These are phyloP conservation scores for Carassius carassius DNA, from an alignment of 2,113 vertebrate species.

Conservation along the genomic window DNA sequence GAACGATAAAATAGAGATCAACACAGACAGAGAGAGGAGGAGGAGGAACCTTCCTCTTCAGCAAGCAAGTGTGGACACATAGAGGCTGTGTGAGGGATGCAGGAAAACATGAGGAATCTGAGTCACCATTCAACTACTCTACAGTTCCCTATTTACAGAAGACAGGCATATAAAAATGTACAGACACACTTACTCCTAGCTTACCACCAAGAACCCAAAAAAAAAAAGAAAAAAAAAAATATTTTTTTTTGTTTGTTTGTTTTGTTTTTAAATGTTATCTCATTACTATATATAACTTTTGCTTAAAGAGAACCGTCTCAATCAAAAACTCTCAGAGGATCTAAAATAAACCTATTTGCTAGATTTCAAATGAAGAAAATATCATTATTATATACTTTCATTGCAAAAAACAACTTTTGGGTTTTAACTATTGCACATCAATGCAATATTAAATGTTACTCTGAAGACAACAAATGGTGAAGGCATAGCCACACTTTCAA, in stretches of 20 bases:
- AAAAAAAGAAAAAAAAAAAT: slow-evolving; percentile 6
- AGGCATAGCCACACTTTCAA: slow-evolving; percentile 23
- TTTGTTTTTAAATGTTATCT: slow-evolving; percentile 1
- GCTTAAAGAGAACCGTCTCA: slow-evolving; percentile 42
- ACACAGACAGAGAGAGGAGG: slow-evolving; percentile 18
- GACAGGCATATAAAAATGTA: slow-evolving; percentile 59
- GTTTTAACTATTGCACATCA: slow-evolving; percentile 56
- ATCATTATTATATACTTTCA: slow-evolving; percentile 50
- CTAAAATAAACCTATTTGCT: slow-evolving; percentile 53
- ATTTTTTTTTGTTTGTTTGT: neutral
- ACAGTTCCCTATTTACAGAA: slow-evolving; percentile 61
- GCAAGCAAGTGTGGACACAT: slow-evolving; percentile 49
- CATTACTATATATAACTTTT: slow-evolving; percentile 31
- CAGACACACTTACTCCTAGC: slow-evolving; percentile 42
- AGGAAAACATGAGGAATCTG: neutral
- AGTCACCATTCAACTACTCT: slow-evolving; percentile 58
- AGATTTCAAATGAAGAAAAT: slow-evolving; percentile 58
- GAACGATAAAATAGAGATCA: slow-evolving; percentile 23
- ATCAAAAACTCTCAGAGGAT: slow-evolving; percentile 47
- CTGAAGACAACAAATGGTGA: slow-evolving; percentile 26
- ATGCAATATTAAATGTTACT: slow-evolving; percentile 49
- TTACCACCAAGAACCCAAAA: slow-evolving; percentile 17
- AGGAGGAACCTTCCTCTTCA: slow-evolving; percentile 8
- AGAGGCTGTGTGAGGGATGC: slow-evolving; percentile 29
- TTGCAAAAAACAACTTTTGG: slow-evolving; percentile 55